phyloP scores from a whole-genome alignment of 1,140 invertebrate species.

The Philaenus spumarius region DNA sequence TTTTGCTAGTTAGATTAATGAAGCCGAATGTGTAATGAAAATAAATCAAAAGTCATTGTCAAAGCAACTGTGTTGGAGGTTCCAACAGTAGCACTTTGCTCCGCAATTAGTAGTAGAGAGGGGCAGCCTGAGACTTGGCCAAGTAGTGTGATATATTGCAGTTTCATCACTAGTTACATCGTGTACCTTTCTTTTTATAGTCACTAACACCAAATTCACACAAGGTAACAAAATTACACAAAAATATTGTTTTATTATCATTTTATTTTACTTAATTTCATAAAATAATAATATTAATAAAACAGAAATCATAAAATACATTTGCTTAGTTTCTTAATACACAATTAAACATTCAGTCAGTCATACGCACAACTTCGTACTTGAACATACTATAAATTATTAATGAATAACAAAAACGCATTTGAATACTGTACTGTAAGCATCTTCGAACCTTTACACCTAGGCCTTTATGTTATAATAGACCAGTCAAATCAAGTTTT shows the following conservation, averaged over 20 bases:
- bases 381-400: constrained; percentile 12
- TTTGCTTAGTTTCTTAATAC: not conserved
- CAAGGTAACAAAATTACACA: not conserved
- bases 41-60: too few species aligned
- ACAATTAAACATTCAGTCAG: constrained; percentile 5
- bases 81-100: too few species aligned
- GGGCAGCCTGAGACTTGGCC: too few species aligned
- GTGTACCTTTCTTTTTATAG: too few species aligned
- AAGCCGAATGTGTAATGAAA: too few species aligned
- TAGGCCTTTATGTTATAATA: not conserved
- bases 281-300: constrained; percentile 14
- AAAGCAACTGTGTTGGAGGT: too few species aligned
- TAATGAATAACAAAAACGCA: constrained; percentile 6
- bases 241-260: constrained; percentile 4
- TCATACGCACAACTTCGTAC: not conserved
- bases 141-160: too few species aligned
- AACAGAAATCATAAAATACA: constrained; percentile 14
- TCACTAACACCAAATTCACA: too few species aligned
- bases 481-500: not conserved
- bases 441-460: too few species aligned
- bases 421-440: constrained; percentile 4
- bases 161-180: too few species aligned
- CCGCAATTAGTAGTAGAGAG: too few species aligned
- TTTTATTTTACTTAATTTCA: constrained; percentile 10
- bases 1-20: too few species aligned